phyloP scores from a whole-genome alignment of 2,888 invertebrate species.

The Stenodera caucasica region DNA sequence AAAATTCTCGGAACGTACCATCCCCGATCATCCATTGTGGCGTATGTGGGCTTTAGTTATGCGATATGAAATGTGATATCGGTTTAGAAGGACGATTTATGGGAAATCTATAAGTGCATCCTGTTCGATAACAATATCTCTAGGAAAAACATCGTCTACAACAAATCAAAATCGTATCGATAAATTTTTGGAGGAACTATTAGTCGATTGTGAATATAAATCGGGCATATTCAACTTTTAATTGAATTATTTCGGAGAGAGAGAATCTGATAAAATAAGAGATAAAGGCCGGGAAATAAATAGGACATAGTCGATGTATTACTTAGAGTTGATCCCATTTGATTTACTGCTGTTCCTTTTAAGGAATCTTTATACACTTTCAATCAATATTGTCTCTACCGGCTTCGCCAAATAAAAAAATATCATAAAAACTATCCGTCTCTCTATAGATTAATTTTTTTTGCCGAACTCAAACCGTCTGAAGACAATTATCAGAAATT shows the following conservation, averaged over 20 bases:
- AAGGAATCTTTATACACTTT: constrained; percentile 14
- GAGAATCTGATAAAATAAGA: constrained; percentile 1
- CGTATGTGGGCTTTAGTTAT: constrained; percentile 19
- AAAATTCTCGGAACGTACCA: background rate
- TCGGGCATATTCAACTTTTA: too few species aligned
- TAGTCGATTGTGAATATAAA: too few species aligned
- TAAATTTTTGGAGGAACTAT: background rate
- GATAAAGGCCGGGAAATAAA: constrained; percentile 3
- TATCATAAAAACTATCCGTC: background rate
- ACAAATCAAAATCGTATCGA: background rate
- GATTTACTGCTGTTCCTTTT: constrained; percentile 21
- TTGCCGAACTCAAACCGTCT: too few species aligned
- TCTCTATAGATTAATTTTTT: background rate
- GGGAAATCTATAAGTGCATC: constrained; percentile 22
- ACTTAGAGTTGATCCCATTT: constrained; percentile 18
- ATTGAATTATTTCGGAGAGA: constrained; percentile 1
- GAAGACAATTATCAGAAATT: too few species aligned
- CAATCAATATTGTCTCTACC: constrained; percentile 15
- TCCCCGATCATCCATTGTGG: constrained; percentile 16
- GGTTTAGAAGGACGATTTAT: constrained; percentile 22
- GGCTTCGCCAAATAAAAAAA: background rate
- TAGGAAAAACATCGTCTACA: too few species aligned
- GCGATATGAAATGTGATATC: constrained; percentile 30
- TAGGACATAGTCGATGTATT: constrained; percentile 3
- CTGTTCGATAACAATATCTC: background rate